Conservation (phyloP, 2,797 vertebrate genomes). For the Enteromius radiatus region DNA sequence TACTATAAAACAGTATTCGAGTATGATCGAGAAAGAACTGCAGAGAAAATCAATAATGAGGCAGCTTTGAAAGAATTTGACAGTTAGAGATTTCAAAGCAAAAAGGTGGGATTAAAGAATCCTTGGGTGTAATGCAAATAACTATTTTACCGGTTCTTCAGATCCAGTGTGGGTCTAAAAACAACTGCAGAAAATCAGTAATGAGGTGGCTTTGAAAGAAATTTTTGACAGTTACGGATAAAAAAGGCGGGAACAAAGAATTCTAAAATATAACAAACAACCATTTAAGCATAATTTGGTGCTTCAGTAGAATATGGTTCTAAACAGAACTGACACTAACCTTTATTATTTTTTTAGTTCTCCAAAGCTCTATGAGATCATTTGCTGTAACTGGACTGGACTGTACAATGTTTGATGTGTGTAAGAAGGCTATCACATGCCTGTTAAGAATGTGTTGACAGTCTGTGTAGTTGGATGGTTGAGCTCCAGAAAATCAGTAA, state of each 20-base stretch:
- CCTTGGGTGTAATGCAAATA: no score
- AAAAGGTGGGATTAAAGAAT: no score
- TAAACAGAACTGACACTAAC: neutral
- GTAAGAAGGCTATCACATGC: neutral
- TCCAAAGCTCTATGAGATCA: neutral
- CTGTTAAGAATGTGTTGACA: neutral
- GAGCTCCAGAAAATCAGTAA: neutral
- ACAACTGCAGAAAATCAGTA: neutral
- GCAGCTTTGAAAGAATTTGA: no score
- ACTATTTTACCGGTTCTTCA: no score
- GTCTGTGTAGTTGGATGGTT: neutral
- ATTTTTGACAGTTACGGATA: neutral
- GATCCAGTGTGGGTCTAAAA: neutral
- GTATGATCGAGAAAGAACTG: no score
- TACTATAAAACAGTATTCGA: neutral
- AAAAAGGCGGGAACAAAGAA: neutral
- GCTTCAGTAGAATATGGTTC: neutral
- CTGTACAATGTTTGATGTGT: neutral
- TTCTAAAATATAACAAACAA: neutral
- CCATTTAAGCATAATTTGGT: neutral
- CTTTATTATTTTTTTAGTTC: neutral
- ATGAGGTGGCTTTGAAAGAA: neutral
- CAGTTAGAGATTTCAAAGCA: no score
- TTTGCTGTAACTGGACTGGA: neutral
- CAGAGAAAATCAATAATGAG: no score